phyloP scores from a whole-genome alignment of 2,888 invertebrate species.

The Geophilus truncorum region DNA sequence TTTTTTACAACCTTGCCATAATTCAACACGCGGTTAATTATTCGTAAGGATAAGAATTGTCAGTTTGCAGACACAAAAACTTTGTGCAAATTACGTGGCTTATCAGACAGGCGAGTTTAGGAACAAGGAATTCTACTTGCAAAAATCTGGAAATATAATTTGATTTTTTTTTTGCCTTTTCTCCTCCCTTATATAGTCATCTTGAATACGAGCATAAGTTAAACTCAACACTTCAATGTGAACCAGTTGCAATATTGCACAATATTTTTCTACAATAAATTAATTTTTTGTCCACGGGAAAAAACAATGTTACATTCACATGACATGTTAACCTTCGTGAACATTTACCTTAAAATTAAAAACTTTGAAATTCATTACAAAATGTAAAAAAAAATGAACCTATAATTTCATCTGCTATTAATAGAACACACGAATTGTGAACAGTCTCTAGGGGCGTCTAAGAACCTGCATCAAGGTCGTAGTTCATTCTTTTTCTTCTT shows the following conservation, averaged over 20 bases:
- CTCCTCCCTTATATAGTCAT: slow-evolving; percentile 3
- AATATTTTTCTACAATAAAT: neutral
- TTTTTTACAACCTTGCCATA: neutral
- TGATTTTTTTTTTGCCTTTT: neutral
- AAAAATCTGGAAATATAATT: slow-evolving; percentile 24
- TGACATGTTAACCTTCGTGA: neutral
- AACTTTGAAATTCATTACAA: neutral
- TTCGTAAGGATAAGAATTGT: neutral
- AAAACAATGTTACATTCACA: neutral
- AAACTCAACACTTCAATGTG: neutral
- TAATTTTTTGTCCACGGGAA: neutral
- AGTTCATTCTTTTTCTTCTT: slow-evolving; percentile 14
- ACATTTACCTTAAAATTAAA: neutral
- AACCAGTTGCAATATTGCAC: slow-evolving; percentile 13
- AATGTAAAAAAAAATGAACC: neutral
- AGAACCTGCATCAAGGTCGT: slow-evolving; percentile 15
- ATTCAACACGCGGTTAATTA: neutral
- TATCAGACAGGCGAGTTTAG: slow-evolving; percentile 2
- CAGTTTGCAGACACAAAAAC: neutral
- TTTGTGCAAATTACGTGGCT: neutral
- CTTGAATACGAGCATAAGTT: neutral
- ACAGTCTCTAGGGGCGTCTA: neutral
- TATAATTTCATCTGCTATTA: slow-evolving; percentile 20
- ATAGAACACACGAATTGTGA: slow-evolving; percentile 1
- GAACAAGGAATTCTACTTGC: slow-evolving; percentile 22